Evolutionary conservation across 2,113 vertebrate genomes (phyloP).

Genomic region (Mugil cephalus): DNA sequence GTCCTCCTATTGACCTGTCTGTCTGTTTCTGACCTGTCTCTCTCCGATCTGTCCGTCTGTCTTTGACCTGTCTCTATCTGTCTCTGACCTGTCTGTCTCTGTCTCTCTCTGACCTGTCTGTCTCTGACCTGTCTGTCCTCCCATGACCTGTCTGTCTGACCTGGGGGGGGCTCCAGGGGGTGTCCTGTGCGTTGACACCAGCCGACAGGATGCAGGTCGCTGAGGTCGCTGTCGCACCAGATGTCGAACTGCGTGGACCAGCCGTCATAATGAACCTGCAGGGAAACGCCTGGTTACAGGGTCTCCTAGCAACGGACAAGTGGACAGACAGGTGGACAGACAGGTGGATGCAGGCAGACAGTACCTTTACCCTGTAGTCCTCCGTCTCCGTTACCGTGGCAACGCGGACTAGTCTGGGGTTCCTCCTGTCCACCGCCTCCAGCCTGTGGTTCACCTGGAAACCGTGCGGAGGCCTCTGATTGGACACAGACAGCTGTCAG

Average conservation of each 20-base stretch:
- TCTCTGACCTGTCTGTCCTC: neutral
- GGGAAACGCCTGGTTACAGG: constrained; percentile 14
- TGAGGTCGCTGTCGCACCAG: constrained; percentile 82
- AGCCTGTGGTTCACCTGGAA: constrained; percentile 87
- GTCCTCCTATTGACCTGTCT: too few relatives aligned
- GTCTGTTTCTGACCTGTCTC: too few relatives aligned
- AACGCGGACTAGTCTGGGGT: constrained; percentile 88
- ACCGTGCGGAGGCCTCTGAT: constrained; percentile 86
- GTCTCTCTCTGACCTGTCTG: neutral
- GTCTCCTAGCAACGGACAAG: neutral
- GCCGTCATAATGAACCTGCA: constrained; percentile 83
- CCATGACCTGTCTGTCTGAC: constrained; percentile 42
- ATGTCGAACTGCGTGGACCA: constrained; percentile 83
- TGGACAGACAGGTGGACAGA: neutral
- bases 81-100: too few relatives aligned
- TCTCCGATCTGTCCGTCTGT: neutral
- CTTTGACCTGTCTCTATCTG: too few relatives aligned
- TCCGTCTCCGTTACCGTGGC: constrained; percentile 85
- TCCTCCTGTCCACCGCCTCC: constrained; percentile 88
- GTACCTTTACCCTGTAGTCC: constrained; percentile 86
- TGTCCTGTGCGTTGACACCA: constrained; percentile 83
- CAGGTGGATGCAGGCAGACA: too few relatives aligned
- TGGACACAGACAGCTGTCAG: constrained; percentile 36
- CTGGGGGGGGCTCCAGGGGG: constrained; percentile 77
- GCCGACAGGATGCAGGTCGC: constrained; percentile 83